Evolutionary conservation across 2,888 invertebrate genomes (phyloP), one percentile per base, ranked within the genome.

Genomic region (Amblyjoppa proteus): DNA sequence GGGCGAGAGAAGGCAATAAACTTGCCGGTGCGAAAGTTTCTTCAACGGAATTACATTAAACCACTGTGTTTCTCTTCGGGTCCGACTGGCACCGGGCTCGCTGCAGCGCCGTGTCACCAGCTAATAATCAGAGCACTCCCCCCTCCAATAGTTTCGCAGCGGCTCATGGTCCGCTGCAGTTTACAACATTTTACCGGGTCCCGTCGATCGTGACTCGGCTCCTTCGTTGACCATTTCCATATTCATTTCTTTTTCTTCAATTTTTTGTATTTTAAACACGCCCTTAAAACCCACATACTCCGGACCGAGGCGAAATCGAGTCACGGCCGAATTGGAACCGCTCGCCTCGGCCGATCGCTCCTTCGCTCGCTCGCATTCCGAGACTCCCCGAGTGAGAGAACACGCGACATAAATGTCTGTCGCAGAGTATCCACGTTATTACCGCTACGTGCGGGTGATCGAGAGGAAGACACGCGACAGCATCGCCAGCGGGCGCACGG

Each of bases 301-400:
- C 53, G 53, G 51, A n/a, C 51, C 25, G n/a, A 66, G 38, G 38
- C 51, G 51, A 80, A 80, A 73, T n/a, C 41, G 81, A 81, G 81
- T 81, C 74, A 75, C 16, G 75, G 75, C 56, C 75, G 75, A 61
- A 51, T 81, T 51, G n/a, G 56, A 81, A 81, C 28, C 34, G 41
- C 69, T 73, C 16, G 20, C 20, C 16, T 25, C 58, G 20, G 31
- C 25, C 82, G n/a, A 34, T 58, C 53, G 28, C 53, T 68, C 56
- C n/a, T 20, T 66, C 13, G 25, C 25, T 56, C 20, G 53, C 64
- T 68, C 25, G 68, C 53, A 20, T 38, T 31, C 28, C 34, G 7
- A 56, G 20, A 20, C 13, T 11, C 20, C 45, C 9, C 45, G 45
- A 49, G 45, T 31, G 69, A 69, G 58, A 70, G 56, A 78, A 78